A percentile compares a stretch with the other conserved stretches of the same genome.
Conservation (phyloP, 2,113 vertebrate genomes). For the Tachuris rubrigastra region DNA sequence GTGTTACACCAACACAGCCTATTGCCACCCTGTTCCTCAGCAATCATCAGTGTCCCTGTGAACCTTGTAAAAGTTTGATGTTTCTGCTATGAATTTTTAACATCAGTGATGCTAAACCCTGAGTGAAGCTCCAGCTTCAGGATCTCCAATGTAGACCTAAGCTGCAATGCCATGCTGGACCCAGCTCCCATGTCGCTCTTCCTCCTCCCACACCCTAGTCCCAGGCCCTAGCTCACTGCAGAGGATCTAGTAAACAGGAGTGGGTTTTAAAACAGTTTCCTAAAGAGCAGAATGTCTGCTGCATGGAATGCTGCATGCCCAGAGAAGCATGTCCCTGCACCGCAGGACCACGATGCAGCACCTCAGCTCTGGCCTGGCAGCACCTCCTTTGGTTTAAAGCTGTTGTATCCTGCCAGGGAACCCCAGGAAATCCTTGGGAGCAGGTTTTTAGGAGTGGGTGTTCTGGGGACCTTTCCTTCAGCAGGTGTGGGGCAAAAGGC, state of each 20-base stretch:
- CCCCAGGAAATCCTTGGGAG: neutral
- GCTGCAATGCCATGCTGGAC: rapidly evolving
- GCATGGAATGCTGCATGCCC: neutral
- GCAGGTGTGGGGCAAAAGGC: conserved; percentile 51
- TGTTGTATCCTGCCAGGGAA: neutral
- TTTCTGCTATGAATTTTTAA: neutral
- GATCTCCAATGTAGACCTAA: neutral
- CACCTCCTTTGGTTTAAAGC: neutral
- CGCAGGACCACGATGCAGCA: rapidly evolving
- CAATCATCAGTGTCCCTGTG: rapidly evolving
- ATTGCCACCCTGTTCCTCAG: neutral
- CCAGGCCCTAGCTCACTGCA: neutral
- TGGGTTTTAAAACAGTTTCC: neutral
- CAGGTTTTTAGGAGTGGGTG: neutral
- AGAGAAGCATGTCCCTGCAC: neutral
- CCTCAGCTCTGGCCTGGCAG: neutral
- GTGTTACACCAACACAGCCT: neutral
- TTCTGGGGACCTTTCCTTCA: neutral
- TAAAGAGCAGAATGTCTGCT: neutral
- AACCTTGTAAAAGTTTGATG: neutral
- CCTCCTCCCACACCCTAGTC: neutral
- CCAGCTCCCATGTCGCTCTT: neutral
- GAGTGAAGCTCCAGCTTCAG: neutral
- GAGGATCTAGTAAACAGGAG: neutral
- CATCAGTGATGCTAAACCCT: neutral